Conservation (phyloP, 1,140 invertebrate species). For the Sitodiplosis mosellana region DNA sequence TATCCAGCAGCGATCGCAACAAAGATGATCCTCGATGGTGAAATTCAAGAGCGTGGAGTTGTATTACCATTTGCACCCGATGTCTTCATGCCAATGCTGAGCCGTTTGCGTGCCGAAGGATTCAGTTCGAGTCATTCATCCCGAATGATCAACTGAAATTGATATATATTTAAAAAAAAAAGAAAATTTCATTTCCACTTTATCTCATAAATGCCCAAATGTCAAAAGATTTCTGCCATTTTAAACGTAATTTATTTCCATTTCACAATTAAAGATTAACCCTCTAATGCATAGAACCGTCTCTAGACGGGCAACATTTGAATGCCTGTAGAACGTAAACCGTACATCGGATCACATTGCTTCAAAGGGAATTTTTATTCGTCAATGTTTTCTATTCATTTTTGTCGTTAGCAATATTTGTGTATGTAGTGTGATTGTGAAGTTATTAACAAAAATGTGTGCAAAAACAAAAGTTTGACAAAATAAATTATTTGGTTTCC, state of each 20-base stretch:
- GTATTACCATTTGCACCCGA: slow-evolving; percentile 75
- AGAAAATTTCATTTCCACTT: too few species aligned
- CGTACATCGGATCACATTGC: too few species aligned
- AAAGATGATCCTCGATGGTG: slow-evolving; percentile 89
- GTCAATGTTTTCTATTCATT: too few species aligned
- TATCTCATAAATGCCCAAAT: too few species aligned
- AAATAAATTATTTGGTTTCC: too few species aligned
- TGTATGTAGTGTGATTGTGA: too few species aligned
- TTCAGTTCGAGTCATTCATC: slow-evolving; percentile 53
- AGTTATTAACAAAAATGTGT: too few species aligned
- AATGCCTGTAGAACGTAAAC: too few species aligned
- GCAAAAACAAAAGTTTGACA: too few species aligned
- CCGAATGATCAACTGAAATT: not conserved
- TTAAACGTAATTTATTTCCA: not conserved
- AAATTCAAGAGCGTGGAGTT: slow-evolving; percentile 88
- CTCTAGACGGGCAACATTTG: too few species aligned
- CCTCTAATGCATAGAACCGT: not conserved
- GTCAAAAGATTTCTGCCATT: not conserved
- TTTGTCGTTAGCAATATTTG: too few species aligned
- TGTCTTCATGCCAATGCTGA: slow-evolving; percentile 80
- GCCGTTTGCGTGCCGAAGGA: slow-evolving; percentile 66
- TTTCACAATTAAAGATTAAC: not conserved
- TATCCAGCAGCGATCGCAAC: slow-evolving; percentile 89
- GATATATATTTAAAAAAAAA: not conserved
- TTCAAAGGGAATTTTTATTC: too few species aligned